Conservation (phyloP, 2,113 vertebrate genomes). For the Porphyrio hochstetteri region DNA sequence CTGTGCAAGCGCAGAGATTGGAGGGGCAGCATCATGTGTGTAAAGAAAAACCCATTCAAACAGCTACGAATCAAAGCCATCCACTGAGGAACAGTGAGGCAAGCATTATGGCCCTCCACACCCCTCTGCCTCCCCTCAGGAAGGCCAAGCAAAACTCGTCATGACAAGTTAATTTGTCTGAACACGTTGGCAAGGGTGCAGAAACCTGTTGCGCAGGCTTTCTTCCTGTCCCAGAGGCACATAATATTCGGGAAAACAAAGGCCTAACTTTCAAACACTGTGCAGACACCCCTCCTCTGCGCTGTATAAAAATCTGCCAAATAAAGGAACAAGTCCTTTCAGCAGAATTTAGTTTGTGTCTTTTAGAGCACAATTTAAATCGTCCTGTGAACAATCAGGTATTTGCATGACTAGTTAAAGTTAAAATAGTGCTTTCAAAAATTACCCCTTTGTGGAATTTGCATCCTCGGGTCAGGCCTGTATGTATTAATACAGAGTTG, state of each 20-base stretch:
- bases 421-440: background rate
- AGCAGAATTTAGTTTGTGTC: background rate
- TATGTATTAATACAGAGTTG: background rate
- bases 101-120: background rate
- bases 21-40: background rate
- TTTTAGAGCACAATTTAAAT: background rate
- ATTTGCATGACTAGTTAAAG: background rate
- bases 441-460: background rate
- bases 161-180: slow-evolving; percentile 12
- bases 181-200: background rate
- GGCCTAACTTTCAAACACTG: background rate
- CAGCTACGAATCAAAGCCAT: background rate
- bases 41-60: background rate
- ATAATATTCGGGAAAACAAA: slow-evolving; percentile 3
- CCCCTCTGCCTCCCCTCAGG: background rate
- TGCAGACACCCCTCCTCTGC: background rate
- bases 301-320: background rate
- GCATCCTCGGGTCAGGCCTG: background rate
- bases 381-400: background rate
- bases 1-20: background rate
- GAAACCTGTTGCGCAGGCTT: slow-evolving; percentile 68
- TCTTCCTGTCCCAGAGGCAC: slow-evolving; percentile 35
- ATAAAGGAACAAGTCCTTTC: background rate
- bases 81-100: background rate
- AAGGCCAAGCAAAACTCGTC: slow-evolving; percentile 26